Evolutionary conservation across 2,113 vertebrate genomes (phyloP), one percentile per base, ranked within the genome.

Genomic region (Willisornis vidua): DNA sequence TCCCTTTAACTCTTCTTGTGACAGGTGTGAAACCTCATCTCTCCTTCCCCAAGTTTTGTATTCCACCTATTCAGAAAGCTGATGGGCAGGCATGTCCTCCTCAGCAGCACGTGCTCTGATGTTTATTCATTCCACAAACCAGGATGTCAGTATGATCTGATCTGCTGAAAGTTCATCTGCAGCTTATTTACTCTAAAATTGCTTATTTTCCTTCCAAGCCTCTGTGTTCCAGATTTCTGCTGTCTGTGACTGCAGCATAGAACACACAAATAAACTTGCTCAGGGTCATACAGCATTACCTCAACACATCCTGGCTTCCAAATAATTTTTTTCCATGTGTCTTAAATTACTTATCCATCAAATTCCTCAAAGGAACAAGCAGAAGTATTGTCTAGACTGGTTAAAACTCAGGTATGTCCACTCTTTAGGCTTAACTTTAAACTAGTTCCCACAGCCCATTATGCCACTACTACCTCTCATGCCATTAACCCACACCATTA

Each of bases 151-250:
- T 24, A 33, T 19, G 68, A 81, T 61, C 67, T 6, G 3, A 83
- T 45, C 4, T 81, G n/a, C 35, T 48, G 37, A 55, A 58, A 77
- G 20, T 11, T 77, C 75, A 59, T 68, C 76, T 87, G 52, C 37
- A 71, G 57, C 33, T 96, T 92, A 81, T 96, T 96, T 94, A 78
- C 28, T 81, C 88, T 92, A 37, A n/a, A 78, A 43, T 1, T 71
- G 90, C 65, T 93, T 95, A 22, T 95, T 95, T 95, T 90, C 85
- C 68, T 35, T 68, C 76, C 62, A 75, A 85, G 90, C 49, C 85
- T 29, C 88, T 81, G 83, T 55, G 48, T 19, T 90, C 61, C 48
- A 88, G 58, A 52, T 77, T 86, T 72, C 92, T 81, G 48, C 68
- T 77, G 4, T 54, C 37, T 62, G 61, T 62, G 79, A 71, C 76